These are phyloP conservation scores for Helicolenus hilgendorfi DNA, from an alignment of 2,797 vertebrate genomes.

Conservation along the genomic window DNA sequence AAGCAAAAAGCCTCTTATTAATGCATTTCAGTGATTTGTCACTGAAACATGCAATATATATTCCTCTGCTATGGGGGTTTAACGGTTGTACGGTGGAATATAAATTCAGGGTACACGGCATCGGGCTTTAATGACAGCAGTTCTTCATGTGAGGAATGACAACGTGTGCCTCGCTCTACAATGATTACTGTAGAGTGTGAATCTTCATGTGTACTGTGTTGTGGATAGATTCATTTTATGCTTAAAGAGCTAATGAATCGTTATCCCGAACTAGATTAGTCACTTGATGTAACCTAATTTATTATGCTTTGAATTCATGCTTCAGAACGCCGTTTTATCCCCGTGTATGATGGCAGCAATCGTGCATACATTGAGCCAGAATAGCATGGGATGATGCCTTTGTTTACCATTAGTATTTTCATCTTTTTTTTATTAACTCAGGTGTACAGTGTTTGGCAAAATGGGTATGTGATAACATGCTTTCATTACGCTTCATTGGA, in stretches of 20 bases:
- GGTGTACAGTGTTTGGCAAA: neutral
- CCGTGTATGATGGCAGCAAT: neutral
- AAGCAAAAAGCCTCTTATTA: constrained; percentile 40
- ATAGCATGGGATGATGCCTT: neutral
- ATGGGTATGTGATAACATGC: neutral
- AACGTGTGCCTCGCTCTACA: constrained; percentile 1
- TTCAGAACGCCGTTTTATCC: neutral
- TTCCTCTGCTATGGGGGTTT: constrained; percentile 24
- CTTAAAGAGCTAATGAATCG: constrained; percentile 3
- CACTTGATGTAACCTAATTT: neutral
- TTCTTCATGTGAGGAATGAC: constrained; percentile 51
- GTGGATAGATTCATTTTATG: constrained; percentile 15
- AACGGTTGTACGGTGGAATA: constrained; percentile 15
- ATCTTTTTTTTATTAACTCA: neutral
- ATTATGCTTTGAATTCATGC: constrained; percentile 2
- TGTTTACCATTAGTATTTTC: neutral
- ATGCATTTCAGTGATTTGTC: constrained; percentile 31
- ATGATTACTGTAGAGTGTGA: constrained; percentile 14
- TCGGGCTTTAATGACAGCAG: constrained; percentile 60
- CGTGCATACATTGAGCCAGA: neutral
- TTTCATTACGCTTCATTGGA: constrained; percentile 20
- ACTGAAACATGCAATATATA: constrained; percentile 26
- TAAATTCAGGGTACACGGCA: constrained; percentile 54
- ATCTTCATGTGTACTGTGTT: constrained; percentile 8
- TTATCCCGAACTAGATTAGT: neutral